Base-by-base conservation (phyloP, 2,888 invertebrate species). In the Hemithea aestivaria region DNA sequence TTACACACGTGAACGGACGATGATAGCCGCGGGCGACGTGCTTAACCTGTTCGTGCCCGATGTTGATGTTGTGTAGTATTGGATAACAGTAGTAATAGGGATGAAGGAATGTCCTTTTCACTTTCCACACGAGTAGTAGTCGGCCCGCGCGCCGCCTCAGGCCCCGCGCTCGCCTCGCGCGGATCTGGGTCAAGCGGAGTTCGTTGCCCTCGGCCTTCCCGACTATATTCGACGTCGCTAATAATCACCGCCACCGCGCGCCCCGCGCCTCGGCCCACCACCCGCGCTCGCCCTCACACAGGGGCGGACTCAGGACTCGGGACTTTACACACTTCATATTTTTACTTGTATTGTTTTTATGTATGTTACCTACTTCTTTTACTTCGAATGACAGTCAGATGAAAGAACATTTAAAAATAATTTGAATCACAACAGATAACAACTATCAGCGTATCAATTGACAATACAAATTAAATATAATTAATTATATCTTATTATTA, bases 181-280 rank as follows among this genome's bases (percentile, higher is more conserved):
- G 47, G 69, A 87, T 81, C 85, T 87, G 63, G 87, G 87, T 85
- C 87, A 84, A 78, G 78, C 84, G 58, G 83, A 85, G 85, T 83
- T 87, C 85, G 81, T 84, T 84, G 84, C 83, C 82, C 85, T 83
- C 85, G 85, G 85, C 85, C 85, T 85, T 87, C 85, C 83, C 82
- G 71, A 76, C 83, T 85, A 84, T 84, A 84, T 85, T 83, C 70
- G 79, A 76, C 75, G 73, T 73, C 79, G 80, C 78, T 79, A 81
- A 84, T 82, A 79, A 76, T 75, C 70, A 61, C 65, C 54, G 50
- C 53, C 44, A 51, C 55, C 41, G 44, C 47, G 44, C 46, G 40
- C 45, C 43, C 51, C 58, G 53, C 58, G 31, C 56, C 58, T 45
- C 59, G 57, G n/a, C 33, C 40, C 41, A 48, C 58, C 45, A 48